phyloP scores from a whole-genome alignment of 2,113 vertebrate genomes.

The Cardinalis cardinalis region DNA sequence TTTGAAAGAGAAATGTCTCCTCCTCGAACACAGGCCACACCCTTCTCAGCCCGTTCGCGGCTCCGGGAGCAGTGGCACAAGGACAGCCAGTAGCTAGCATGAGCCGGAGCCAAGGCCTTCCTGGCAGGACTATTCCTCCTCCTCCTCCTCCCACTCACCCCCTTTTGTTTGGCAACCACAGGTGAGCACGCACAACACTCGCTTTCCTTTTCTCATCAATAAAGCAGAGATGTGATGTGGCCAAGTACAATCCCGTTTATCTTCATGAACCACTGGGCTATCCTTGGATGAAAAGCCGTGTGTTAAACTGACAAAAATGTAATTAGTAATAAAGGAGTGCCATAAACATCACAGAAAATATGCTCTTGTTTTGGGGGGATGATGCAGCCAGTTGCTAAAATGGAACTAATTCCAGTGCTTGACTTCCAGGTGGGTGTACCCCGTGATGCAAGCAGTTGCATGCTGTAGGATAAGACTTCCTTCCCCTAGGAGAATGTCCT shows the following conservation, averaged over 20 bases:
- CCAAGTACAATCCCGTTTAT: neutral
- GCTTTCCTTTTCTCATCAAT: neutral
- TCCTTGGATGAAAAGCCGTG: neutral
- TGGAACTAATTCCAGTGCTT: neutral
- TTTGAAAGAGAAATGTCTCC: neutral
- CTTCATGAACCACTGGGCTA: neutral
- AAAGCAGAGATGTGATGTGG: neutral
- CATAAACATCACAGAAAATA: neutral
- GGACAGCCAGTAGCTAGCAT: neutral
- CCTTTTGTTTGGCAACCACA: neutral
- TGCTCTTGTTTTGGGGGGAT: fast-evolving
- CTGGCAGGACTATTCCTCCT: fast-evolving
- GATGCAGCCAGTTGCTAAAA: neutral
- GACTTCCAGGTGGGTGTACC: neutral
- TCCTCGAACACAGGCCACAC: neutral
- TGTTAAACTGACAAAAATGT: neutral
- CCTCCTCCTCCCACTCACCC: neutral
- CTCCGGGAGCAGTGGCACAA: neutral
- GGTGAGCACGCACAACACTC: neutral
- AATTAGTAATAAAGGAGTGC: neutral
- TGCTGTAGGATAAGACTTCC: neutral
- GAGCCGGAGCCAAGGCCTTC: neutral
- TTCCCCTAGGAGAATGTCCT: neutral
- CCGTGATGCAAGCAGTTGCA: neutral
- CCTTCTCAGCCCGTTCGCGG: fast-evolving